Conservation (phyloP, 2,797 vertebrate species). For the Cyclura pinguis region DNA sequence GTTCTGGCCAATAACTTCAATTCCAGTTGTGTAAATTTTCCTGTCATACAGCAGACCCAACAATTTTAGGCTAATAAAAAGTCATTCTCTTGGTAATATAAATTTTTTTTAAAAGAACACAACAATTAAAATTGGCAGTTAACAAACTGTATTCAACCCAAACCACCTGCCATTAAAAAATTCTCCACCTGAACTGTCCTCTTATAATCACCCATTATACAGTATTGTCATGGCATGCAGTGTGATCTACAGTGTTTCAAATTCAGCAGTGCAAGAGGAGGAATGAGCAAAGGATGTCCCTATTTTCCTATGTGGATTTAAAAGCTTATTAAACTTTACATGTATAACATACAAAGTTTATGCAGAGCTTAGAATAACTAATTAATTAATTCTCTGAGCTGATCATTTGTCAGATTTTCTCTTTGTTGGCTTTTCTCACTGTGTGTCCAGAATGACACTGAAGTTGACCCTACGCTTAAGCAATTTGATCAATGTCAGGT, state of each 20-base stretch:
- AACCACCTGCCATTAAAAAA: slow-evolving; percentile 48
- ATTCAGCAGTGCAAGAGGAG: not conserved
- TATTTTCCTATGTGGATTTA: not conserved
- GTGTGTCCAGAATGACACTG: too few species aligned
- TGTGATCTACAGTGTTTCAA: not conserved
- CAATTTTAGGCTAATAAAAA: slow-evolving; percentile 71
- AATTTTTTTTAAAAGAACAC: slow-evolving; percentile 47
- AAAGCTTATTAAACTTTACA: not conserved
- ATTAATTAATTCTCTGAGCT: too few species aligned
- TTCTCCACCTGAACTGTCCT: slow-evolving; percentile 18
- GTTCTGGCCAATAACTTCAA: slow-evolving; percentile 75
- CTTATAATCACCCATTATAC: slow-evolving; percentile 21
- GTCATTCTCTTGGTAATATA: slow-evolving; percentile 9
- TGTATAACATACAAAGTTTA: not conserved
- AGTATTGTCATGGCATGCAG: not conserved
- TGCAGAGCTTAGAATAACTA: not conserved
- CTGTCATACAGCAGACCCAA: slow-evolving; percentile 56
- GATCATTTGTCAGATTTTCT: too few species aligned
- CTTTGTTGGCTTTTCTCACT: too few species aligned
- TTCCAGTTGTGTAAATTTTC: slow-evolving; percentile 69
- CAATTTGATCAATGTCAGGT: too few species aligned
- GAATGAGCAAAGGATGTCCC: not conserved
- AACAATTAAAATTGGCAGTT: slow-evolving; percentile 53
- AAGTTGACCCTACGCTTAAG: too few species aligned
- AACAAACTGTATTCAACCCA: slow-evolving; percentile 42